These are phyloP conservation scores for Caenorhabditis sp. DNA, from an alignment of 2,888 invertebrate genomes.

Conservation along the genomic window DNA sequence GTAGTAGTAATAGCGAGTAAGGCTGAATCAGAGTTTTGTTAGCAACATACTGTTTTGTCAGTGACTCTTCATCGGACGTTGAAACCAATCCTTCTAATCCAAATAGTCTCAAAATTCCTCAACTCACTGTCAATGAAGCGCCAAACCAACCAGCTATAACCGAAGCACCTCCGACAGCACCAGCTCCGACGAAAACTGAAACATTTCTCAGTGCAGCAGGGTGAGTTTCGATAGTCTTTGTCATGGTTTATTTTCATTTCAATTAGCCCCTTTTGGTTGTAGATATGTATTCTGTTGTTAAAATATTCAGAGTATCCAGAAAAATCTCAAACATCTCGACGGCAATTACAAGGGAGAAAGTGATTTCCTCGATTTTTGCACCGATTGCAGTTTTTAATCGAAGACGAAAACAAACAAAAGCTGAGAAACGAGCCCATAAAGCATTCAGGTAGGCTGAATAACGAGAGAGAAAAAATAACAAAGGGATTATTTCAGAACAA, in stretches of 20 bases:
- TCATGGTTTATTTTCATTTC: not conserved
- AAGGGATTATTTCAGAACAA: slow-evolving; percentile 58
- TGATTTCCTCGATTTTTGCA: slow-evolving; percentile 53
- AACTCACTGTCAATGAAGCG: slow-evolving; percentile 28
- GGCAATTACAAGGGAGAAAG: slow-evolving; percentile 50
- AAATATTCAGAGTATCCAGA: slow-evolving; percentile 48
- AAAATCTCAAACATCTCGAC: slow-evolving; percentile 59
- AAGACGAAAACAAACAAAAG: slow-evolving; percentile 55
- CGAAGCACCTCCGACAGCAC: slow-evolving; percentile 13
- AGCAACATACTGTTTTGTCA: slow-evolving; percentile 5
- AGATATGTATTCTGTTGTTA: slow-evolving; percentile 13
- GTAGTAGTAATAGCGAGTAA: slow-evolving; percentile 45
- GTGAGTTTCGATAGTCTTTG: slow-evolving; percentile 20
- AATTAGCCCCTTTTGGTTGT: slow-evolving; percentile 13
- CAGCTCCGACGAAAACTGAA: slow-evolving; percentile 22
- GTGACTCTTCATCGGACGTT: slow-evolving; percentile 45
- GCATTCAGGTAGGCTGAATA: slow-evolving; percentile 51
- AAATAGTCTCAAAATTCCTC: slow-evolving; percentile 32
- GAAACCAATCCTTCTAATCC: slow-evolving; percentile 30
- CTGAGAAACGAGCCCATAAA: slow-evolving; percentile 70
- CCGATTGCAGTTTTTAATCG: slow-evolving; percentile 51
- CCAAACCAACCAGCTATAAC: slow-evolving; percentile 6
- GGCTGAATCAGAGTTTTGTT: slow-evolving; percentile 6
- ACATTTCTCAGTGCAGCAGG: slow-evolving; percentile 45
- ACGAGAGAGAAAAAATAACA: slow-evolving; percentile 1